phyloP scores from a whole-genome alignment of 1,140 invertebrate genomes.

The Drosophila aff. region DNA sequence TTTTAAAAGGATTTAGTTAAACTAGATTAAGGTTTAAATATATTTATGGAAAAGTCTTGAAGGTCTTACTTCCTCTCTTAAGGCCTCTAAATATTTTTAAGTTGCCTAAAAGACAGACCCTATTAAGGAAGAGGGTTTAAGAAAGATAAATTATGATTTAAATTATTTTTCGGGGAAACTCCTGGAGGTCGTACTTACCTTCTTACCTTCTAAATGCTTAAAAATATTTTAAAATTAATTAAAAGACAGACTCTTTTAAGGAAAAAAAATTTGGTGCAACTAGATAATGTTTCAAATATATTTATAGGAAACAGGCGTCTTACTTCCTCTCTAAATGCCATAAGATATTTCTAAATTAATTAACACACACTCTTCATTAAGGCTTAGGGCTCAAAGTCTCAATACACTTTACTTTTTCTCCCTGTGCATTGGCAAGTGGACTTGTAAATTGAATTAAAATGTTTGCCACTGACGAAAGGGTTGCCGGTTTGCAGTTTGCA shows the following conservation, averaged over 20 bases:
- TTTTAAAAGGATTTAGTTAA: conserved; percentile 18
- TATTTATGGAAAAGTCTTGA: neutral
- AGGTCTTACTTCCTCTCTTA: neutral
- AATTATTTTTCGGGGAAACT: too few relatives aligned
- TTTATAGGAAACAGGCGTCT: neutral
- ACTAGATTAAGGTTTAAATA: neutral
- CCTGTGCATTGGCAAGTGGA: conserved; percentile 30
- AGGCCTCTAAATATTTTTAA: too few relatives aligned
- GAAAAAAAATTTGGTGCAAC: too few relatives aligned
- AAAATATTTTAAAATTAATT: too few relatives aligned
- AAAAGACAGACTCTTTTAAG: too few relatives aligned
- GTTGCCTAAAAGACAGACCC: too few relatives aligned
- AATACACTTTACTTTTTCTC: neutral
- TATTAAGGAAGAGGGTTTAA: too few relatives aligned
- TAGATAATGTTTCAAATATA: neutral
- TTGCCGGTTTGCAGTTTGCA: conserved; percentile 42
- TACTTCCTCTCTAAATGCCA: neutral
- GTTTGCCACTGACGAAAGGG: conserved; percentile 63
- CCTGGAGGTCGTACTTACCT: too few relatives aligned
- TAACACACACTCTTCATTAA: neutral
- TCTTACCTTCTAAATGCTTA: too few relatives aligned
- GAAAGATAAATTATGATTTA: too few relatives aligned
- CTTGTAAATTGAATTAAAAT: conserved; percentile 84
- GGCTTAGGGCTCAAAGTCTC: too few relatives aligned
- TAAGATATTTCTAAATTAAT: neutral